These are phyloP conservation scores for Sitophilus oryzae DNA, from an alignment of 1,140 invertebrate genomes.

Conservation along the genomic window DNA sequence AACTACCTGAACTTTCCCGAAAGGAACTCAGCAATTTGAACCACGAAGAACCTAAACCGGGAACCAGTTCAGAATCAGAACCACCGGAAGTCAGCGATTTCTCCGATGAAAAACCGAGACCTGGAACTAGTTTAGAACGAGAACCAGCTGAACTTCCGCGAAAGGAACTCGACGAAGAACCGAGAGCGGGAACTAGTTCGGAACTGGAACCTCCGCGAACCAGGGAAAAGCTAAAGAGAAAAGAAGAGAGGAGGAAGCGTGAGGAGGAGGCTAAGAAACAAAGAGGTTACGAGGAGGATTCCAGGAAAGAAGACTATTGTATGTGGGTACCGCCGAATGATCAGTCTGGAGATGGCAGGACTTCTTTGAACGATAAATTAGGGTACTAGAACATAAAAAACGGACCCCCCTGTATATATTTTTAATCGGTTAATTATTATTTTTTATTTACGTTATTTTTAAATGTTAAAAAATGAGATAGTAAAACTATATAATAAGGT, in stretches of 20 bases:
- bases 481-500: too few species aligned
- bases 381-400: slow-evolving; percentile 67
- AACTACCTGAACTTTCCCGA: too few species aligned
- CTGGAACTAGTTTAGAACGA: background rate
- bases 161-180: too few species aligned
- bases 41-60: background rate
- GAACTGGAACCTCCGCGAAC: background rate
- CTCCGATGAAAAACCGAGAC: background rate
- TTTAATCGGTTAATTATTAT: too few species aligned
- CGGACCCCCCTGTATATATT: too few species aligned
- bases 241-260: slow-evolving; percentile 33
- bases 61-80: background rate
- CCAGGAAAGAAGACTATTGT: slow-evolving; percentile 58
- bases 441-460: too few species aligned
- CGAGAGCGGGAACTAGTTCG: background rate
- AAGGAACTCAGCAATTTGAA: background rate
- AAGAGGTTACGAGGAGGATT: slow-evolving; percentile 47
- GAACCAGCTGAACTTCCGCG: too few species aligned
- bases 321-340: slow-evolving; percentile 70
- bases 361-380: slow-evolving; percentile 74
- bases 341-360: slow-evolving; percentile 75
- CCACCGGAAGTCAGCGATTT: background rate
- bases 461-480: too few species aligned
- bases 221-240: slow-evolving; percentile 21
- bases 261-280: slow-evolving; percentile 45